Evolutionary conservation across 2,888 invertebrate genomes (phyloP), one percentile per base, ranked within the genome.

Genomic region (Steinernema carpocapsae): DNA sequence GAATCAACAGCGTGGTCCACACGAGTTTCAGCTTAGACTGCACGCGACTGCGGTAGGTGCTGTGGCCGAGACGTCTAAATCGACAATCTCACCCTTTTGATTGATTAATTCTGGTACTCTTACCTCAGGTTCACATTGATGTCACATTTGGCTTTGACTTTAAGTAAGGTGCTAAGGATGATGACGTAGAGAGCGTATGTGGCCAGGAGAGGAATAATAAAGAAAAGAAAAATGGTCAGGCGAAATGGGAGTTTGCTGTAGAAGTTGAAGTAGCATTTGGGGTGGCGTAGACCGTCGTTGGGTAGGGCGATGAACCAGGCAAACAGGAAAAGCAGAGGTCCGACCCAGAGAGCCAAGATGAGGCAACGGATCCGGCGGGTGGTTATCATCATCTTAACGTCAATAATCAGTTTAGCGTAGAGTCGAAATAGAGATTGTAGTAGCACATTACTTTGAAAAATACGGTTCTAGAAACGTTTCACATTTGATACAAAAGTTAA

Each of bases 1-100:
- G 78, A 72, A 86, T 86, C 17, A 86, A 76, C 12, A 86, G 79
- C 17, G 86, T 86, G 43, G 86, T 86, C 83, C 84, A 84, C 7
- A 86, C 83, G 22, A 86, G 73, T 71, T 86, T 86, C 59, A 86
- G 74, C 37, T 83, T 76, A 6, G 79, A 80, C 45, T 82, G 75
- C 14, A 81, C 79, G 46, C 75, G 74, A 22, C 71, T 72, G 32
- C 75, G 73, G n/a, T 78, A 76, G 29, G 72, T 81, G 71, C 73
- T 72, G 42, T 74, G 76, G 19, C 77, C 72, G 12, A 77, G 78
- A 37, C 76, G 73, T 64, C 79, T 79, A 45, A 70, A 78, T 37
- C 37, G 37, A 10, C 10, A 37, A 10, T 37, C 14, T 24, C 12
- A 74, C 10, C 42, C 26, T 71, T 6, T 45, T 17, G n/a, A 10